phyloP scores from a whole-genome alignment of 2,888 invertebrate genomes.

The Drosophila eohydei region DNA sequence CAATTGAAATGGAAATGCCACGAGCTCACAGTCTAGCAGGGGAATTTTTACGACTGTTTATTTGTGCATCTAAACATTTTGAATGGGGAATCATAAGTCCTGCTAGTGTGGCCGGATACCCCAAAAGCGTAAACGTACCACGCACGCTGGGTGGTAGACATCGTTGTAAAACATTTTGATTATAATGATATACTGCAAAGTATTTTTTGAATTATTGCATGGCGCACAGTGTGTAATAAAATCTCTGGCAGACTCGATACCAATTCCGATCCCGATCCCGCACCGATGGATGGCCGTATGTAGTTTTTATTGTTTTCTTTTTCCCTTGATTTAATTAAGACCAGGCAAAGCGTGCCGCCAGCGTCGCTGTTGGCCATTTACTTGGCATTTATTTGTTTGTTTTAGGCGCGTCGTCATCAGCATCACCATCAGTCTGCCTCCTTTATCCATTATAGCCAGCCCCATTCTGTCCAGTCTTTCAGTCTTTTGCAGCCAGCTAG shows the following conservation, averaged over 20 bases:
- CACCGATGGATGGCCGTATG: slow-evolving; percentile 6
- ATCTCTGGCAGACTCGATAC: slow-evolving; percentile 49
- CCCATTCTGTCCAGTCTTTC: background rate
- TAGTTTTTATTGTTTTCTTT: slow-evolving; percentile 70
- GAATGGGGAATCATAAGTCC: slow-evolving; percentile 67
- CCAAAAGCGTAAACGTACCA: slow-evolving; percentile 36
- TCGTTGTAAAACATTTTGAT: slow-evolving; percentile 62
- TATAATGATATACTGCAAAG: slow-evolving; percentile 75
- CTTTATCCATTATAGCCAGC: too few relatives aligned
- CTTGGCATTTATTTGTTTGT: slow-evolving; percentile 77
- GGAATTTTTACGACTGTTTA: slow-evolving; percentile 67
- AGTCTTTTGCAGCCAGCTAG: slow-evolving; percentile 38
- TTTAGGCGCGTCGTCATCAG: slow-evolving; percentile 76
- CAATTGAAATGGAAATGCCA: slow-evolving; percentile 41
- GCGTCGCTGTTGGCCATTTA: slow-evolving; percentile 69
- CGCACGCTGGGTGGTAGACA: slow-evolving; percentile 65
- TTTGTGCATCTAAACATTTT: slow-evolving; percentile 77
- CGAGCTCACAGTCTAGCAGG: slow-evolving; percentile 9
- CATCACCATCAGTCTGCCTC: background rate
- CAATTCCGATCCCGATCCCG: slow-evolving; percentile 17
- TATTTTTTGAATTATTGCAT: slow-evolving; percentile 79
- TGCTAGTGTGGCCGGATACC: slow-evolving; percentile 23
- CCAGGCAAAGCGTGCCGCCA: slow-evolving; percentile 73
- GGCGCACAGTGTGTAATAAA: slow-evolving; percentile 63
- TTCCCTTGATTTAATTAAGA: slow-evolving; percentile 74